These are phyloP conservation scores for Seira ritae DNA, from an alignment of 2,888 invertebrate genomes.

Conservation along the genomic window DNA sequence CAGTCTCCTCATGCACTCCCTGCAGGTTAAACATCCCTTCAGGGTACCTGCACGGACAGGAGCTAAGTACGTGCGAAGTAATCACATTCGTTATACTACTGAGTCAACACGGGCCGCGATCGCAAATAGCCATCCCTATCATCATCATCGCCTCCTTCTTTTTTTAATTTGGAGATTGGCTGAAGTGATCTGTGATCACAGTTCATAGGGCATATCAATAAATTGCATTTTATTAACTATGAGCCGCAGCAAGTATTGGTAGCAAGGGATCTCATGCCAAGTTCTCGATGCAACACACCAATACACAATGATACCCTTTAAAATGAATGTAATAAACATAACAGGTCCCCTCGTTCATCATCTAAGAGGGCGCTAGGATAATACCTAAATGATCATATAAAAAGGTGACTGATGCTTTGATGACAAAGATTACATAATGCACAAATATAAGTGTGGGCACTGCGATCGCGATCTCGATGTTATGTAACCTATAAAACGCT, in stretches of 20 bases:
- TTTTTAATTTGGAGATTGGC: too few species aligned
- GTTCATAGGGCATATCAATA: constrained; percentile 2
- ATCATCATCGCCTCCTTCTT: too few species aligned
- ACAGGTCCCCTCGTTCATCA: neutral
- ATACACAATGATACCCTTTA: neutral
- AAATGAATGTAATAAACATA: constrained; percentile 5
- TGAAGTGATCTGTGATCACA: too few species aligned
- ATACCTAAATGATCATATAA: constrained; percentile 8
- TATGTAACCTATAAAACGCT: neutral
- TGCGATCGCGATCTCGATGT: neutral
- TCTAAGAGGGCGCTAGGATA: neutral
- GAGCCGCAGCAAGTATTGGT: too few species aligned
- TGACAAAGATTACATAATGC: neutral
- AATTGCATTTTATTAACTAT: neutral
- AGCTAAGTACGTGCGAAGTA: too few species aligned
- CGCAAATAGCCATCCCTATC: too few species aligned
- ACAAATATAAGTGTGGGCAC: neutral
- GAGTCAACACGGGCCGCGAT: too few species aligned
- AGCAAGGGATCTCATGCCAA: neutral
- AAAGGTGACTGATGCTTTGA: neutral
- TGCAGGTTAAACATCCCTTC: too few species aligned
- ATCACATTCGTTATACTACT: too few species aligned
- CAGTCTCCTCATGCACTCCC: too few species aligned
- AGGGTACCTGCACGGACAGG: too few species aligned
- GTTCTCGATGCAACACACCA: neutral